Base-by-base conservation (phyloP, 2,888 invertebrate species). In the Alsophila aescularia region DNA sequence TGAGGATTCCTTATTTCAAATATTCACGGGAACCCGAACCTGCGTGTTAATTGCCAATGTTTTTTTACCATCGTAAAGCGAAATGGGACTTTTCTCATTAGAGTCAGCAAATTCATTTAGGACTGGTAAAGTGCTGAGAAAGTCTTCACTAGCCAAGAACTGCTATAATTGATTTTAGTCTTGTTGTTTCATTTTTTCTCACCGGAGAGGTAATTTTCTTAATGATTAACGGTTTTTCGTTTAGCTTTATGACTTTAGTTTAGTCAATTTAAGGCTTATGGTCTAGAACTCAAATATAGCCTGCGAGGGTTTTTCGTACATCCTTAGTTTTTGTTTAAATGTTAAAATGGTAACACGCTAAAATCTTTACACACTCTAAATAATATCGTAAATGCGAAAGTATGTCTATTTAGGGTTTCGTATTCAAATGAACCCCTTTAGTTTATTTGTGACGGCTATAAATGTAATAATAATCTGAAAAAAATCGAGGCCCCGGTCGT, bases 11-110 rank as follows among this genome's bases (percentile, higher is more conserved):
- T 40, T 15, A 35, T 29, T 12, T 48, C 12, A 48, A 64, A 66
- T 60, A 44, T 61, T 47, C 39, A 50, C 55, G 39, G 50, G 55
- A 58, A 52, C 66, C 43, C 56, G 35, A 65, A 75, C 72, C 69
- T 70, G 63, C 64, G 52, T 54, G 75, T 66, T 82, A 81, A 82
- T 83, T 79, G 77, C 72, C 66, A 54, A 58, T 64, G 49, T 69
- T 74, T 81, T 81, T 79, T 76, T 72, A 69, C 57, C 60, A 64
- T 13, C 64, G 62, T 68, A 55, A 58, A 64, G 60, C 71, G 69
- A 79, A 85, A 80, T 80, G 69, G 70, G 80, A 85, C 73, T 86
- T 86, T 86, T 84, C 85, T 83, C 82, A 81, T 84, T 85, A 85
- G 73, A 75, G 72, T 64, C 72, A 65, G 83, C 73, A 84, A 85